A percentile compares a stretch with the other conserved stretches of the same genome.
phyloP scores from a whole-genome alignment of 92 coral and sea anemone genomes.

The Bergia sp. region DNA sequence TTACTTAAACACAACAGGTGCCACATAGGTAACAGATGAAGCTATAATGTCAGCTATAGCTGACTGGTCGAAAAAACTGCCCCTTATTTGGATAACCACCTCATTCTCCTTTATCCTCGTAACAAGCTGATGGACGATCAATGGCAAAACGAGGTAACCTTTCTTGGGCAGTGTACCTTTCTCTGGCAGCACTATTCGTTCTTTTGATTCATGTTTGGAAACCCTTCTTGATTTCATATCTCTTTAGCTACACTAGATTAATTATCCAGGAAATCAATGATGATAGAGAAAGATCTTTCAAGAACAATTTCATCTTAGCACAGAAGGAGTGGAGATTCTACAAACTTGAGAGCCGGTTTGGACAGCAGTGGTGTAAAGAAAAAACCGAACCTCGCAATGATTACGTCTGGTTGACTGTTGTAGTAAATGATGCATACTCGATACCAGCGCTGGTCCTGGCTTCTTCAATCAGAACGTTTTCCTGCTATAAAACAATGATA shows the following conservation, averaged over 20 bases:
- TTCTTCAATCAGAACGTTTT: conserved; percentile 57
- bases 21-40: no score
- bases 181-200: not conserved
- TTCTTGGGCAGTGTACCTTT: not conserved
- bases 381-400: conserved; percentile 34
- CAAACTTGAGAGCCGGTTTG: conserved; percentile 62
- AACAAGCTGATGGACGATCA: not conserved
- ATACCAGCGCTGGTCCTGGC: conserved; percentile 72
- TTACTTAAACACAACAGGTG: no score
- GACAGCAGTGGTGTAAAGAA: conserved; percentile 64
- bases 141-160: not conserved
- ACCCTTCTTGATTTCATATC: conserved; percentile 36
- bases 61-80: no score
- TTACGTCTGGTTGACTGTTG: conserved; percentile 73
- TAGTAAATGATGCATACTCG: conserved; percentile 73
- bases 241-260: conserved; percentile 47
- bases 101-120: no score
- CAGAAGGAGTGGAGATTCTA: conserved; percentile 71
- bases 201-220: conserved; percentile 30
- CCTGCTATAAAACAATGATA: conserved; percentile 74
- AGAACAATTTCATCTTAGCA: conserved; percentile 58
- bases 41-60: no score
- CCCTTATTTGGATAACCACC: no score
- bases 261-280: conserved; percentile 15
- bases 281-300: conserved; percentile 51